Evolutionary conservation across 1,140 invertebrate genomes (phyloP).

Genomic region (Atopsyche davidsoni): DNA sequence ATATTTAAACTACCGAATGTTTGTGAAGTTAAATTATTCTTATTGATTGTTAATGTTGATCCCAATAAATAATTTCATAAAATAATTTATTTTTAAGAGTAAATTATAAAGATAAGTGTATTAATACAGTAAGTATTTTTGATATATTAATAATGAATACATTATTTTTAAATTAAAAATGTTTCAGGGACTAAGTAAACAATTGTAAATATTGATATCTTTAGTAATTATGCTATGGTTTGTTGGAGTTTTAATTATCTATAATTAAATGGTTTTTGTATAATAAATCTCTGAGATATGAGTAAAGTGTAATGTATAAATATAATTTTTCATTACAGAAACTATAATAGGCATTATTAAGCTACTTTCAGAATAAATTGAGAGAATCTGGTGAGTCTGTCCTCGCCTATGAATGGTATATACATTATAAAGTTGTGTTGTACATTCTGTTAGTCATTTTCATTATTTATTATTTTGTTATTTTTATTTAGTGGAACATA

Average conservation of each 20-base stretch:
- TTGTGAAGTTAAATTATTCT: no score
- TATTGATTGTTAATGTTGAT: no score
- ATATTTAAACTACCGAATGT: no score
- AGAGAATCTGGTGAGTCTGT: no score
- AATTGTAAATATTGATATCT: neutral
- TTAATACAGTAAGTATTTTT: no score
- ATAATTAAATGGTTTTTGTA: neutral
- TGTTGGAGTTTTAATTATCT: neutral
- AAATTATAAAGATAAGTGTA: no score
- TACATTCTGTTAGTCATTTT: neutral
- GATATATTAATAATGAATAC: neutral
- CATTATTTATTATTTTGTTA: neutral
- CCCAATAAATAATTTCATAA: no score
- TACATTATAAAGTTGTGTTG: no score
- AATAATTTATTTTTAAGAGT: no score
- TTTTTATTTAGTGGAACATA: slow-evolving; percentile 2
- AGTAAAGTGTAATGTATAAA: neutral
- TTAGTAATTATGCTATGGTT: neutral
- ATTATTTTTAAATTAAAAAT: neutral
- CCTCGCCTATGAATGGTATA: no score
- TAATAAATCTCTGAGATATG: neutral
- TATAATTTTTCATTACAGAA: neutral
- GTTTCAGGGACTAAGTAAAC: neutral
- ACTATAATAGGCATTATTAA: neutral
- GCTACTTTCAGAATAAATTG: no score